Percentiles rank a stretch among this genome's conserved stretches.
Evolutionary conservation across 2,888 invertebrate genomes (phyloP).

Genomic region (Chromoteleia sp.): DNA sequence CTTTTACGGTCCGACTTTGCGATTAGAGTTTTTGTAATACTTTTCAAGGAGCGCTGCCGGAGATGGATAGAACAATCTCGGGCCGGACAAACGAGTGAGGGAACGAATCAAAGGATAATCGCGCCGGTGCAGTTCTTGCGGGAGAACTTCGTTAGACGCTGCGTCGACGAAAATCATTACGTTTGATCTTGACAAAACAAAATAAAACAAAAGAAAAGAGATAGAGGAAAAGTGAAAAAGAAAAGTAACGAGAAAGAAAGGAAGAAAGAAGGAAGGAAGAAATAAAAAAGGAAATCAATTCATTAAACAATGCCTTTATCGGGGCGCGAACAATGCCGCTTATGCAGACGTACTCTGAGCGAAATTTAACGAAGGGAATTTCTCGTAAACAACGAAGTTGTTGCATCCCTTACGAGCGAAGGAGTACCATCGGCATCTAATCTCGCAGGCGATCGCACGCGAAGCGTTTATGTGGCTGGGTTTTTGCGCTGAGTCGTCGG

Average conservation of each 20-base stretch:
- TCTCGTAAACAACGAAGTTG: slow-evolving; percentile 63
- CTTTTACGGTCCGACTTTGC: slow-evolving; percentile 73
- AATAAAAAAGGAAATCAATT: background rate
- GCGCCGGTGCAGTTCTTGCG: background rate
- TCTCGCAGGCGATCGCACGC: slow-evolving; percentile 62
- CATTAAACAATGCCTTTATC: slow-evolving; percentile 1
- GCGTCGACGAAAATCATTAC: too few species aligned
- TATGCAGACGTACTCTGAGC: slow-evolving; percentile 20
- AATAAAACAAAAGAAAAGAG: too few species aligned
- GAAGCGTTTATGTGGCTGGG: slow-evolving; percentile 52
- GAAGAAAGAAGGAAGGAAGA: too few species aligned
- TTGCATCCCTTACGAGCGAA: slow-evolving; percentile 36
- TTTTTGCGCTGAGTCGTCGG: slow-evolving; percentile 55
- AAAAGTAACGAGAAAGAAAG: too few species aligned
- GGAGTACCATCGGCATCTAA: slow-evolving; percentile 60
- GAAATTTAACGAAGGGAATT: slow-evolving; percentile 45
- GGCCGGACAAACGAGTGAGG: slow-evolving; percentile 5
- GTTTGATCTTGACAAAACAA: too few species aligned
- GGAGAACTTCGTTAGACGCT: too few species aligned
- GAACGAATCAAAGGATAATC: slow-evolving; percentile 43
- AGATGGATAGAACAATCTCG: slow-evolving; percentile 21
- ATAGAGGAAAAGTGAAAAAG: background rate
- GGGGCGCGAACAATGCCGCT: slow-evolving; percentile 17
- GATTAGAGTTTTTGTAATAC: slow-evolving; percentile 75
- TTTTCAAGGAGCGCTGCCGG: slow-evolving; percentile 16